phyloP scores from a whole-genome alignment of 2,888 invertebrate genomes.

The Harpalus rufipes region DNA sequence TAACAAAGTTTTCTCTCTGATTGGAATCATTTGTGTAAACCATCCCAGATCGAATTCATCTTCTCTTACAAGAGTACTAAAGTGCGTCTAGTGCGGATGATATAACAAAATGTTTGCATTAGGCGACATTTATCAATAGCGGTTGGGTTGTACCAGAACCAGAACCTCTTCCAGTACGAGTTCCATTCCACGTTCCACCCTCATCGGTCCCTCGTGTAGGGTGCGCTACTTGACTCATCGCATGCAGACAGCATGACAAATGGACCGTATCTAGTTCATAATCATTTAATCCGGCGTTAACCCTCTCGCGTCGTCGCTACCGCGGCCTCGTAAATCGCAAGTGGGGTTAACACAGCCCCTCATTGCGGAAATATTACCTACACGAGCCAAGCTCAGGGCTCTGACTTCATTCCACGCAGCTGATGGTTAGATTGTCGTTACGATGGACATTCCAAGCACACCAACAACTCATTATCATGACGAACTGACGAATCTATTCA shows the following conservation, averaged over 20 bases:
- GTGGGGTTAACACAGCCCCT: conserved; percentile 40
- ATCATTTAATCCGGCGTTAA: conserved; percentile 77
- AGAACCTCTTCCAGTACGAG: background rate
- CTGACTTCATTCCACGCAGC: conserved; percentile 37
- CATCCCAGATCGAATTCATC: too few species aligned
- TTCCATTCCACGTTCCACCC: conserved; percentile 16
- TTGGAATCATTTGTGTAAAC: too few species aligned
- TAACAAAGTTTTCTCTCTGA: too few species aligned
- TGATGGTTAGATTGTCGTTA: conserved; percentile 51
- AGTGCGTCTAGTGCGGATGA: background rate
- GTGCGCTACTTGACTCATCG: conserved; percentile 69
- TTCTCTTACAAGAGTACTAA: background rate
- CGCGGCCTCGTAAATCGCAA: conserved; percentile 64
- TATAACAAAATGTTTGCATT: too few species aligned
- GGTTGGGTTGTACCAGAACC: conserved; percentile 24
- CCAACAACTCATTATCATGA: conserved; percentile 29
- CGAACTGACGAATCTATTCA: conserved; percentile 34
- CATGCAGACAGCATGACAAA: conserved; percentile 76
- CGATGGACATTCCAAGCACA: conserved; percentile 20
- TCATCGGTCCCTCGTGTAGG: conserved; percentile 9
- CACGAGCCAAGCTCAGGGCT: conserved; percentile 15
- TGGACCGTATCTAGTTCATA: conserved; percentile 77
- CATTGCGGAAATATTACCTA: conserved; percentile 65
- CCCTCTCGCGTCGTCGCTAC: conserved; percentile 76
- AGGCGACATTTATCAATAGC: conserved; percentile 12